These are phyloP conservation scores for Bradypodion pumilum DNA, from an alignment of 2,797 vertebrate genomes.

Conservation along the genomic window DNA sequence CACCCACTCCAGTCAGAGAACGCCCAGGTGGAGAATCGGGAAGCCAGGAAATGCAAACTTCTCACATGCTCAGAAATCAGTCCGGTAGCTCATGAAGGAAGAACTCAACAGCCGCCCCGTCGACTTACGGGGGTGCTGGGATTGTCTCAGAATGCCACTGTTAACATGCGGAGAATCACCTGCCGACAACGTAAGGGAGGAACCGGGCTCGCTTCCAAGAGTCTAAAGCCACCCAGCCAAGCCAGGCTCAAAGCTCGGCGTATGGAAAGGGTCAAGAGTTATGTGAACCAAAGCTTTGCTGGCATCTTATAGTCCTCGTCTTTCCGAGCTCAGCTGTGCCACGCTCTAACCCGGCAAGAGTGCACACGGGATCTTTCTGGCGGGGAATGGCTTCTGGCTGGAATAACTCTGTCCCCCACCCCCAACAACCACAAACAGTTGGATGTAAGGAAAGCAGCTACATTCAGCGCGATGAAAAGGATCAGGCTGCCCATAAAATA, in stretches of 20 bases:
- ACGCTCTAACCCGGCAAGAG: background rate
- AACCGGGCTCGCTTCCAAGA: slow-evolving; percentile 14
- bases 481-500: too few relatives aligned
- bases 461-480: slow-evolving; percentile 58
- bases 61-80: background rate
- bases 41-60: too few relatives aligned
- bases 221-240: background rate
- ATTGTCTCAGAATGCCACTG: background rate
- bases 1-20: too few relatives aligned
- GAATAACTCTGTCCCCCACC: slow-evolving; percentile 9
- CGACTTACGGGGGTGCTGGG: background rate
- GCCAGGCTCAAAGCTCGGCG: background rate
- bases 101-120: background rate
- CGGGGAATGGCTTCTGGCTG: slow-evolving; percentile 34
- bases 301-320: background rate
- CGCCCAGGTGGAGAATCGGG: too few relatives aligned
- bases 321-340: background rate
- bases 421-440: slow-evolving; percentile 33
- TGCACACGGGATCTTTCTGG: background rate
- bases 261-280: fast-evolving
- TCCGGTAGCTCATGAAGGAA: background rate
- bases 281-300: background rate
- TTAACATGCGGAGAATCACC: background rate
- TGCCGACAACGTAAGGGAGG: background rate
- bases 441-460: slow-evolving; percentile 56